Evolutionary conservation across 2,888 invertebrate species (phyloP).

Genomic region (Diadromus collaris): DNA sequence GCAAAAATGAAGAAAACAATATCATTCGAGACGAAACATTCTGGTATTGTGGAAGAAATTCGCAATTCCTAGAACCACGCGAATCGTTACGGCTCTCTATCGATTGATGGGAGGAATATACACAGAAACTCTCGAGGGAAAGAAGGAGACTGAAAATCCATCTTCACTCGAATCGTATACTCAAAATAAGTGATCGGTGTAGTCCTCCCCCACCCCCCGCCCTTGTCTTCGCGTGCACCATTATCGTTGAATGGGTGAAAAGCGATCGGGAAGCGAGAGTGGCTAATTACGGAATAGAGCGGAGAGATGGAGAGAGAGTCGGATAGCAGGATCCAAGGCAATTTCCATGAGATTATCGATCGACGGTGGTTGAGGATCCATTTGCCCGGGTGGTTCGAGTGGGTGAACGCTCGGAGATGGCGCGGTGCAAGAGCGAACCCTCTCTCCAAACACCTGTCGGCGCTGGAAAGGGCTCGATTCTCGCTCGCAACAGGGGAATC

Average conservation of each 20-base stretch:
- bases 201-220: no score
- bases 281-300: slow-evolving; percentile 49
- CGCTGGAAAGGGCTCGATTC: slow-evolving; percentile 29
- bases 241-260: slow-evolving; percentile 47
- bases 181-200: slow-evolving; percentile 34
- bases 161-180: slow-evolving; percentile 33
- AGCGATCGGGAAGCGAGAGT: slow-evolving; percentile 47
- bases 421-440: slow-evolving; percentile 40
- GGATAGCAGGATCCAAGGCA: slow-evolving; percentile 37
- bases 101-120: slow-evolving; percentile 11
- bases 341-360: slow-evolving; percentile 57
- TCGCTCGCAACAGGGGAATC: slow-evolving; percentile 46
- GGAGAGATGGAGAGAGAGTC: slow-evolving; percentile 8
- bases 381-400: slow-evolving; percentile 40
- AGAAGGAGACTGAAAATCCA: slow-evolving; percentile 17
- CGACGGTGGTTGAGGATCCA: slow-evolving; percentile 42
- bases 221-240: slow-evolving; percentile 24
- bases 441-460: slow-evolving; percentile 60
- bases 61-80: background rate
- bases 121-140: slow-evolving; percentile 3
- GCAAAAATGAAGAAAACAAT: slow-evolving; percentile 2
- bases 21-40: slow-evolving; percentile 1
- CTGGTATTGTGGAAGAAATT: slow-evolving; percentile 7
- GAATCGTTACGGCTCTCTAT: slow-evolving; percentile 26
- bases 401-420: slow-evolving; percentile 24